These are phyloP conservation scores for Branchinecta lynchi DNA, from an alignment of 1,140 invertebrate species.

Conservation along the genomic window DNA sequence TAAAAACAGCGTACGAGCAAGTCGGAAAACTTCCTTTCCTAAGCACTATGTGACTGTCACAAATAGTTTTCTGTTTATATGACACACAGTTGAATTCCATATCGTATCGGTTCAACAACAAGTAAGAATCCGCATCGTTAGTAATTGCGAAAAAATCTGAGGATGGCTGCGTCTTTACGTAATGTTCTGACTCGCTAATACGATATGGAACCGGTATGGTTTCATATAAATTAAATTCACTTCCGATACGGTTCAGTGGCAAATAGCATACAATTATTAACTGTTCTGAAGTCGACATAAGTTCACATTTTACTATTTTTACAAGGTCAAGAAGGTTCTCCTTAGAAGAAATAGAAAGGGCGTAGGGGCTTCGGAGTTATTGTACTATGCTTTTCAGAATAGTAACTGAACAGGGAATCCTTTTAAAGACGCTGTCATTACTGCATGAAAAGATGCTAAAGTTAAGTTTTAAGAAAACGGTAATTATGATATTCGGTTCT, in stretches of 20 bases:
- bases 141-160: background rate
- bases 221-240: conserved; percentile 3
- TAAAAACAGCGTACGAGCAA: background rate
- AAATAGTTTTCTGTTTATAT: conserved; percentile 2
- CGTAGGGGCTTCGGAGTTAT: too few relatives aligned
- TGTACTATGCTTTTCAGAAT: too few relatives aligned
- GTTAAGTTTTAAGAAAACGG: too few relatives aligned
- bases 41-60: background rate
- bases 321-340: too few relatives aligned
- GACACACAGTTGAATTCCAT: background rate
- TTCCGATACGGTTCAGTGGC: background rate
- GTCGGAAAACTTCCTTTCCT: background rate
- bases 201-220: background rate
- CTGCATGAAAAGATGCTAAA: too few relatives aligned
- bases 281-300: too few relatives aligned
- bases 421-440: too few relatives aligned
- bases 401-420: too few relatives aligned
- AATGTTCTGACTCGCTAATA: background rate
- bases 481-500: too few relatives aligned
- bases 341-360: too few relatives aligned
- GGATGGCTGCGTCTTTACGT: background rate
- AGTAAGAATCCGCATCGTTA: background rate
- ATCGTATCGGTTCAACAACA: background rate
- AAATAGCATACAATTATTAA: too few relatives aligned
- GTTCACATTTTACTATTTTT: too few relatives aligned